Conservation (phyloP, 2,113 vertebrate genomes). For the Ochotona curzoniae region DNA sequence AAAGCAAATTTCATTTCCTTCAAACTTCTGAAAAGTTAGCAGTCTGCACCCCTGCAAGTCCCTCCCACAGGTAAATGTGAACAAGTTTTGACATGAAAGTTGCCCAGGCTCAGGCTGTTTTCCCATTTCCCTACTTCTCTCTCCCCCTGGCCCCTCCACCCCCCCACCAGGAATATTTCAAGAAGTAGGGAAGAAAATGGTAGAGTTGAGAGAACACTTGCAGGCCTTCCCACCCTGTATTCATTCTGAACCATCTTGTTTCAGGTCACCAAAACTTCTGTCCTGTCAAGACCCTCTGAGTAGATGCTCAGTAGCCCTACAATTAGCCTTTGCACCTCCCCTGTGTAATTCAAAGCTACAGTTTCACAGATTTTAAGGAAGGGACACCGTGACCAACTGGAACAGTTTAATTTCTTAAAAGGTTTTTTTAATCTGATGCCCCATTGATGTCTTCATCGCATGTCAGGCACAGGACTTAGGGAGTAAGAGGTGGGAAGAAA, state of each 20-base stretch:
- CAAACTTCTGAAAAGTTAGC: constrained; percentile 4
- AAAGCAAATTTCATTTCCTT: background rate
- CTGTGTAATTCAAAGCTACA: background rate
- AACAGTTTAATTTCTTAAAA: constrained; percentile 38
- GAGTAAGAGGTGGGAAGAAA: background rate
- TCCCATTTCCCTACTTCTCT: background rate
- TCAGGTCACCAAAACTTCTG: background rate
- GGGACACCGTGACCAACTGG: background rate
- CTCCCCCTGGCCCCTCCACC: no score
- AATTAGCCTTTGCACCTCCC: background rate
- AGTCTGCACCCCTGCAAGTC: background rate
- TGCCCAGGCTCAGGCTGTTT: background rate
- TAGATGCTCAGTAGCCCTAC: background rate
- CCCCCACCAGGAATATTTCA: background rate
- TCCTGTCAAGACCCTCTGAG: background rate
- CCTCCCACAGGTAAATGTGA: background rate
- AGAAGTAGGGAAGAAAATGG: background rate
- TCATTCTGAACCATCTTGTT: background rate
- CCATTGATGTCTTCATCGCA: background rate
- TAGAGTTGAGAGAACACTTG: background rate
- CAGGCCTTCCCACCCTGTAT: background rate
- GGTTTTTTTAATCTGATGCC: constrained; percentile 40
- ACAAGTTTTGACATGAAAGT: background rate
- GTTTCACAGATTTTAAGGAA: constrained; percentile 26
- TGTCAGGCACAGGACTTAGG: background rate